A percentile compares a stretch with the other conserved stretches of the same genome.
These are phyloP conservation scores for Zaprionus kolodkinae DNA, from an alignment of 1,140 invertebrate genomes.

Conservation along the genomic window DNA sequence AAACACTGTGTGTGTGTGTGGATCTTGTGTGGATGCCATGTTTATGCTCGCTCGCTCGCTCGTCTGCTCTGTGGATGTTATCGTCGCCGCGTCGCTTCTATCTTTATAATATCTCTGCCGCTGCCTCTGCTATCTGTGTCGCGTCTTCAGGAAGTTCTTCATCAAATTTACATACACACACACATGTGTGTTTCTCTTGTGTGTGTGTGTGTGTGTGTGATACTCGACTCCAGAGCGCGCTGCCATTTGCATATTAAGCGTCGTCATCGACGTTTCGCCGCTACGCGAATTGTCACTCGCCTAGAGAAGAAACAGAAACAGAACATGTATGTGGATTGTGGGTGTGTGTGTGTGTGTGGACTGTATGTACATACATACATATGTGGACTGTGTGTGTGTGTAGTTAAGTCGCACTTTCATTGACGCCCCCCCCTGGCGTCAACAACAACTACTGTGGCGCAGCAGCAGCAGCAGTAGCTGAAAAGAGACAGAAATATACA, in stretches of 20 bases:
- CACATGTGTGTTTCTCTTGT: neutral
- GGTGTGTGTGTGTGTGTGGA: conserved; percentile 3
- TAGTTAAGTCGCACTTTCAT: conserved; percentile 73
- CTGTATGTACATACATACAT: too few species aligned
- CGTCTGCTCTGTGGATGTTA: conserved; percentile 40
- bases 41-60: neutral
- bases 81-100: conserved; percentile 39
- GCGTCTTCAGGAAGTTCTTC: conserved; percentile 72
- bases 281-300: conserved; percentile 18
- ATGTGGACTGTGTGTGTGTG: neutral
- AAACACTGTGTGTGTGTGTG: conserved; percentile 33
- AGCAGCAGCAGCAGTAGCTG: conserved; percentile 6
- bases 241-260: conserved; percentile 61
- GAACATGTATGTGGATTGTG: conserved; percentile 1
- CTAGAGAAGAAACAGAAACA: conserved; percentile 24
- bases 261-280: conserved; percentile 39
- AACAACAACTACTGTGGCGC: neutral
- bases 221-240: conserved; percentile 28
- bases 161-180: conserved; percentile 68
- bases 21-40: conserved; percentile 38
- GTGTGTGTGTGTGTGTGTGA: conserved; percentile 16
- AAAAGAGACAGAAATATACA: conserved; percentile 14
- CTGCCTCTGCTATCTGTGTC: conserved; percentile 9
- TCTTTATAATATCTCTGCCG: conserved; percentile 43
- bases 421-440: conserved; percentile 27